Evolutionary conservation across 2,113 vertebrate species (phyloP).

Genomic region (Aspiorhynchus laticeps): DNA sequence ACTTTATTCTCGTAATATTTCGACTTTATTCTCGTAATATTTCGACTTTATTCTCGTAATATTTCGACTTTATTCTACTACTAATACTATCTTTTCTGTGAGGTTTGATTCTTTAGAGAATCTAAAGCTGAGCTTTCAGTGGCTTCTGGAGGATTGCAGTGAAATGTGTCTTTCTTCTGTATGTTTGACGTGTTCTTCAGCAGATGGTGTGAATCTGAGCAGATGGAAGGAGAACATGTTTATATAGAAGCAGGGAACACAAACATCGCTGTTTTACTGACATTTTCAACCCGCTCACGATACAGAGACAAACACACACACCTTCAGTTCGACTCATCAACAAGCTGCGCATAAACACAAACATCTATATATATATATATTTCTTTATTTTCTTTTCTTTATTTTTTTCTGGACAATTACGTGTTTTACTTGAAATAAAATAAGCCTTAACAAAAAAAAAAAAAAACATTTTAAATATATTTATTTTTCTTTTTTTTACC

Average conservation of each 20-base stretch:
- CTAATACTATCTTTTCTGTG: too few relatives aligned
- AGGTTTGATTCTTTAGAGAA: too few relatives aligned
- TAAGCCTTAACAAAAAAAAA: too few relatives aligned
- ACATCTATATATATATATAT: neutral
- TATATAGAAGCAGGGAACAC: neutral
- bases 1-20: too few relatives aligned
- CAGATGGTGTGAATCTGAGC: conserved; percentile 9
- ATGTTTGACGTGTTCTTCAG: neutral
- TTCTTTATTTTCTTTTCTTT: too few relatives aligned
- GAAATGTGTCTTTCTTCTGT: neutral
- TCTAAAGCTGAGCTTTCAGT: neutral
- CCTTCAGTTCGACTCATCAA: conserved; percentile 49
- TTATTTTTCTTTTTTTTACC: too few relatives aligned
- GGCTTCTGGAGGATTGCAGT: neutral
- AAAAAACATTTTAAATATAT: too few relatives aligned
- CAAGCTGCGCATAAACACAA: neutral
- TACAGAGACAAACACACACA: conserved; percentile 37
- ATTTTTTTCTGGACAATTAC: too few relatives aligned
- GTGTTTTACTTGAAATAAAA: too few relatives aligned
- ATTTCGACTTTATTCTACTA: too few relatives aligned
- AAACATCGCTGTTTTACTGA: neutral
- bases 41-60: too few relatives aligned
- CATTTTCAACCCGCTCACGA: neutral
- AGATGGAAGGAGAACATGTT: neutral
- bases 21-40: too few relatives aligned